Base-by-base conservation (phyloP, 35 echinoderm and acorn worm species). In the Acanthaster planci region DNA sequence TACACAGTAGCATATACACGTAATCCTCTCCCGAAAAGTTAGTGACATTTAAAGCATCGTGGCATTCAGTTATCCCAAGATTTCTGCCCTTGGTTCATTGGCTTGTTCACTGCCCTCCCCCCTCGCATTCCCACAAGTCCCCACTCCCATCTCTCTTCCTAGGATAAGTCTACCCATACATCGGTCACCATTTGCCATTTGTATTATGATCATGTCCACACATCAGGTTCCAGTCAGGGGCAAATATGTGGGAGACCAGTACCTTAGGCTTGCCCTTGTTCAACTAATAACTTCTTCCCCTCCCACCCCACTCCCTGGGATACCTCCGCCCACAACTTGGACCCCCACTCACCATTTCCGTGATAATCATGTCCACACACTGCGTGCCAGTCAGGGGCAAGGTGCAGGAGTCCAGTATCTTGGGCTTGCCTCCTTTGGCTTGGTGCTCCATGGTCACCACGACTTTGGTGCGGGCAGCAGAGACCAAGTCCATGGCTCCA, bases 391-490 rank as follows among this genome's bases (percentile, higher is more conserved):
- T 99, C 39, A 99, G 38, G 2, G 96, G 96, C 16, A 99, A 44
- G 38, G 75, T 82, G 67, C 92, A 99, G 8, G 76, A 39, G 23
- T 90, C 82, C 42, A 99, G 64, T 40, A 99, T 90, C 77, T 98
- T 99, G 37, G 80, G 89, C 77, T 99, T 99, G 80, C 92, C 96
- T 59, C 90, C 90, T 50, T 99, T 99, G 27, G 92, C 96, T 57
- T 85, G 40, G 39, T 99, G 96, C 76, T 99, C 92, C 96, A 99
- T 99, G 18, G 96, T 99, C 42, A 99, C 86, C 5, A 99, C 89
- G 8, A 99, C 96, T 58, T 94, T 94, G 47, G 95, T 97, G 52
- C 91, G 38, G 12, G 87, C 79, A 23, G 84, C 79, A 18, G 96
- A 87, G 21, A 94, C 96, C 15, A 99, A 55, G 58, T 94, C 96